phyloP scores from a whole-genome alignment of 2,113 vertebrate species.

The Pandion haliaetus region DNA sequence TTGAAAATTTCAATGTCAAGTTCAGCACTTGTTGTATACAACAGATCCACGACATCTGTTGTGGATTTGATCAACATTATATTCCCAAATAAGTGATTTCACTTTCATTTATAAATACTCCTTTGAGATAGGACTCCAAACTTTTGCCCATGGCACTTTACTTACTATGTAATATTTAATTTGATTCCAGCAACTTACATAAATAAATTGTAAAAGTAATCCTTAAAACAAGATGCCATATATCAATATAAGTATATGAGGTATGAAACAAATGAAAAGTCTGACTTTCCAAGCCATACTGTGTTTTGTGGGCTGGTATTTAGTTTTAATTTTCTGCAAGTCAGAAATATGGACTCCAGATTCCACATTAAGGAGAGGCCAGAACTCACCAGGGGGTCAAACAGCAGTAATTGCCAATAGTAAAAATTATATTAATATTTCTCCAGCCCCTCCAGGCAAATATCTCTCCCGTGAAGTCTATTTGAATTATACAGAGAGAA shows the following conservation, averaged over 20 bases:
- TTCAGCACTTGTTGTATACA: not conserved
- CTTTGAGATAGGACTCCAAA: not conserved
- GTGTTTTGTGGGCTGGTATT: not conserved
- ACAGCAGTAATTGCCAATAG: not conserved
- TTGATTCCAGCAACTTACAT: not conserved
- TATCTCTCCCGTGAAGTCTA: not conserved
- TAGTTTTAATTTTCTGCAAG: not conserved
- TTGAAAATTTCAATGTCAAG: not conserved
- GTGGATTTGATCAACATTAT: not conserved
- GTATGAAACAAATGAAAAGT: not conserved
- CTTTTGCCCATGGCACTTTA: not conserved
- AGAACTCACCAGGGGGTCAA: not conserved
- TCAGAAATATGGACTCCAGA: not conserved
- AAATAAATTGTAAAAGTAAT: not conserved
- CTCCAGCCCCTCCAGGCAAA: not conserved
- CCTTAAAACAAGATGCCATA: not conserved
- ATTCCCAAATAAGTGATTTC: not conserved
- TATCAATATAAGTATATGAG: not conserved
- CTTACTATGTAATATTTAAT: not conserved
- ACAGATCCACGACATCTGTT: not conserved
- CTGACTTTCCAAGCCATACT: not conserved
- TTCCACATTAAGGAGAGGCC: not conserved
- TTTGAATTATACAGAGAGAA: not conserved
- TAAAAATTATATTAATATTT: conserved; percentile 1
- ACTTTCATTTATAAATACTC: not conserved